Evolutionary conservation across 2,113 vertebrate species (phyloP).

Genomic region (Lasiurus borealis): DNA sequence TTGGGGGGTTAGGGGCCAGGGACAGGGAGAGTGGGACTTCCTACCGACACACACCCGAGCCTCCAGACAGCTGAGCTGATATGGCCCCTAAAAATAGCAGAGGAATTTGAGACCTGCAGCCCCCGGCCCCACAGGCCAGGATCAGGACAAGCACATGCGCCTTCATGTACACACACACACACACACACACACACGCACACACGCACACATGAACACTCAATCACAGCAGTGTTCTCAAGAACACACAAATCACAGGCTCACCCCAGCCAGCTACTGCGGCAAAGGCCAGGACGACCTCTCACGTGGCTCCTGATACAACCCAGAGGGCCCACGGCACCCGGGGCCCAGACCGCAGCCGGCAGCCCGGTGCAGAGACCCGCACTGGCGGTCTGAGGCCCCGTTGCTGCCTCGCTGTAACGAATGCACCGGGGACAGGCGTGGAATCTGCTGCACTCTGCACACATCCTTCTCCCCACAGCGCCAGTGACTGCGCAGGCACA

Average conservation of each 20-base stretch:
- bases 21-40: conserved; percentile 57
- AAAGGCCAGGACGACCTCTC: conserved; percentile 23
- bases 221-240: conserved; percentile 48
- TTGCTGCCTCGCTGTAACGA: background rate
- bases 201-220: background rate
- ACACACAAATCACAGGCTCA: conserved; percentile 47
- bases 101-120: conserved; percentile 82
- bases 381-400: background rate
- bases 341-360: background rate
- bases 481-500: background rate
- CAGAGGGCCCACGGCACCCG: background rate
- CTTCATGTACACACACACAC: background rate
- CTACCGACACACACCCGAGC: conserved; percentile 65
- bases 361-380: background rate
- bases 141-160: conserved; percentile 9
- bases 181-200: background rate
- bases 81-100: conserved; percentile 82
- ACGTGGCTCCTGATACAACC: background rate
- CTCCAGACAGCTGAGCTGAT: conserved; percentile 81
- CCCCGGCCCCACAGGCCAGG: conserved; percentile 71
- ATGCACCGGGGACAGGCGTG: background rate
- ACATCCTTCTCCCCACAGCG: background rate
- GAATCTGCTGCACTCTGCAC: background rate
- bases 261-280: conserved; percentile 33
- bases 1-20: background rate